Conservation (phyloP, 2,113 vertebrate species). For the Hippocampus mohnikei region DNA sequence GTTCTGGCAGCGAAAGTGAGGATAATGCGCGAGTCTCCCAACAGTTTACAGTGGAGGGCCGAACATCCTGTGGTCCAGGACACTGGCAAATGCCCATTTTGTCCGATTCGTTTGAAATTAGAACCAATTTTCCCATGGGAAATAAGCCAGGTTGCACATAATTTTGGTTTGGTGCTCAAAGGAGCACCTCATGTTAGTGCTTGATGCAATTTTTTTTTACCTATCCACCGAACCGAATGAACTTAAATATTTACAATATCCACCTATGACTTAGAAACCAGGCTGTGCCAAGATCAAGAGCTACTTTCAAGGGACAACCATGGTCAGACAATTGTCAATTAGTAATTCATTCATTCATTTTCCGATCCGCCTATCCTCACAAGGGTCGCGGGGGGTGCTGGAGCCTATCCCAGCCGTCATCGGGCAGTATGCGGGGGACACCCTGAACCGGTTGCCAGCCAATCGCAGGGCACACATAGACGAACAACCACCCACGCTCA, state of each 20-base stretch:
- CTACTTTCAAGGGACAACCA: no score
- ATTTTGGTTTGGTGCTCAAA: neutral
- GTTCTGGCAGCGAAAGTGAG: conserved; percentile 17
- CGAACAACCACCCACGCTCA: no score
- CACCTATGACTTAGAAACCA: no score
- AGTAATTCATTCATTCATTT: no score
- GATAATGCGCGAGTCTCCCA: neutral
- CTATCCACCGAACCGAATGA: neutral
- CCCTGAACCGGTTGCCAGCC: no score
- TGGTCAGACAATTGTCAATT: no score
- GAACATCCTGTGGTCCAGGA: neutral
- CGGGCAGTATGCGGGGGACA: no score
- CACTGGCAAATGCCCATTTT: neutral
- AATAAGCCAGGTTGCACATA: neutral
- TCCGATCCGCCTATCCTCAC: no score
- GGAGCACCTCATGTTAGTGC: neutral
- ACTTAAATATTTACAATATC: neutral
- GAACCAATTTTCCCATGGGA: neutral
- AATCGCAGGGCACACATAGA: no score
- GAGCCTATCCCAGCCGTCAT: no score
- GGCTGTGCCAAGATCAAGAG: no score
- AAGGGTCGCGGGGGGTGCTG: no score
- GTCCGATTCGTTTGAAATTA: neutral
- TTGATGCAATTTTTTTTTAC: neutral
- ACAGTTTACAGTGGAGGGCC: neutral